phyloP scores from a whole-genome alignment of 2,888 invertebrate species.

The Dorcus hopei region DNA sequence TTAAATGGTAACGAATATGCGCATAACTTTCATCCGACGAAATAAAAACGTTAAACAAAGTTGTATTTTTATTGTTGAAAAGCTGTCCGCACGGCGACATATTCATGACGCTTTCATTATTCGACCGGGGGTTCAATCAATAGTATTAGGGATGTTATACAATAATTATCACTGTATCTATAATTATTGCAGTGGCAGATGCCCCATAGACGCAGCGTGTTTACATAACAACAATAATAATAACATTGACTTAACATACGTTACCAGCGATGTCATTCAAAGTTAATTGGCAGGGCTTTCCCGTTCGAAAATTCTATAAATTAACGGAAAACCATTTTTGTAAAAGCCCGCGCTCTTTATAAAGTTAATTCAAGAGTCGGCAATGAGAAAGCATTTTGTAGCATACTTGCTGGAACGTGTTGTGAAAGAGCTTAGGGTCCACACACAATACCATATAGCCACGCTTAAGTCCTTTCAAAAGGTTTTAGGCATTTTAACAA shows the following conservation, averaged over 20 bases:
- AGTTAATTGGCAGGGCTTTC: not conserved
- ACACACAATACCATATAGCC: conserved; percentile 13
- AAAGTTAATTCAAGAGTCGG: conserved; percentile 4
- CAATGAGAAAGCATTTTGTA: conserved; percentile 13
- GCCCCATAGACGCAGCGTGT: no score
- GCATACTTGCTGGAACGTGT: conserved; percentile 15
- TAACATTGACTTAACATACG: no score
- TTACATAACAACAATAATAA: no score
- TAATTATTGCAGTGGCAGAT: no score
- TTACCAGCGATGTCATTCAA: not conserved
- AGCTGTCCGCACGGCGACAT: no score
- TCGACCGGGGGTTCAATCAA: no score
- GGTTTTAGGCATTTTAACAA: conserved; percentile 7
- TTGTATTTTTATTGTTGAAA: no score
- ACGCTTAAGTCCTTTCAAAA: conserved; percentile 16
- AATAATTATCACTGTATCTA: no score
- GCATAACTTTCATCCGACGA: not conserved
- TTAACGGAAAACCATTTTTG: not conserved
- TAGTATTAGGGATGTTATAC: no score
- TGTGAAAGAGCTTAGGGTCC: conserved; percentile 13
- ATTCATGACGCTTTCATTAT: no score
- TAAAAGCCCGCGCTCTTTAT: not conserved
- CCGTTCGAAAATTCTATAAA: not conserved
- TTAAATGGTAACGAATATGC: conserved; percentile 1
- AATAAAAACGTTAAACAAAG: no score